Conservation (phyloP, 1,140 invertebrate species). For the Xylocopa sonorina region DNA sequence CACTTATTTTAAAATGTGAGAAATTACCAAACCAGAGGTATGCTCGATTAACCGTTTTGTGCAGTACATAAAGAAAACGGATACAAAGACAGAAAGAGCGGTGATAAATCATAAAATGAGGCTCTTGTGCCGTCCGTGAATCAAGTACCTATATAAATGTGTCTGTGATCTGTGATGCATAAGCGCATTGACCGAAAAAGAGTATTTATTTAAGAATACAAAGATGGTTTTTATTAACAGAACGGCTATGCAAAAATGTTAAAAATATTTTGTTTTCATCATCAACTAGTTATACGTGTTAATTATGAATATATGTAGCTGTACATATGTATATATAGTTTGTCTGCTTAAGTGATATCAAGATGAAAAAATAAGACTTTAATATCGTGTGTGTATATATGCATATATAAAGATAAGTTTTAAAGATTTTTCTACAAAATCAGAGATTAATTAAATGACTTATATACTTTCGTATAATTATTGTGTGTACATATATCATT, state of each 20-base stretch:
- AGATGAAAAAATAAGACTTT: conserved; percentile 59
- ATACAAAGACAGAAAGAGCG: conserved; percentile 25
- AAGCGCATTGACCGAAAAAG: conserved; percentile 55
- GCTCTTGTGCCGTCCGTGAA: conserved; percentile 51
- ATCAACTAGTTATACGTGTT: conserved; percentile 41
- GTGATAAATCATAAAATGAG: conserved; percentile 30
- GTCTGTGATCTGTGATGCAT: conserved; percentile 73
- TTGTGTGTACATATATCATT: background rate
- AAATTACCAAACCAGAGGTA: no score
- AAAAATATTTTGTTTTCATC: conserved; percentile 27
- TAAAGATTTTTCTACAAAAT: conserved; percentile 69
- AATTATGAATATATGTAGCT: conserved; percentile 47
- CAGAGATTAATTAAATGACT: conserved; percentile 70
- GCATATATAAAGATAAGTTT: conserved; percentile 56
- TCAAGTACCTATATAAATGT: conserved; percentile 78
- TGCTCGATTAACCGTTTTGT: no score
- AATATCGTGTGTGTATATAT: conserved; percentile 41
- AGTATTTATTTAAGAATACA: conserved; percentile 62
- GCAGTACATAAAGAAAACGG: no score
- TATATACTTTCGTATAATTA: conserved; percentile 76
- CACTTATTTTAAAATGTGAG: background rate
- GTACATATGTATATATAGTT: conserved; percentile 34
- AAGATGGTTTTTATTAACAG: conserved; percentile 43
- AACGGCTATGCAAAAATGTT: conserved; percentile 49
- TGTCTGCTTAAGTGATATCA: conserved; percentile 12